These are phyloP conservation scores for Dipodomys ordii DNA, from an alignment of 2,113 vertebrate species.

Conservation along the genomic window DNA sequence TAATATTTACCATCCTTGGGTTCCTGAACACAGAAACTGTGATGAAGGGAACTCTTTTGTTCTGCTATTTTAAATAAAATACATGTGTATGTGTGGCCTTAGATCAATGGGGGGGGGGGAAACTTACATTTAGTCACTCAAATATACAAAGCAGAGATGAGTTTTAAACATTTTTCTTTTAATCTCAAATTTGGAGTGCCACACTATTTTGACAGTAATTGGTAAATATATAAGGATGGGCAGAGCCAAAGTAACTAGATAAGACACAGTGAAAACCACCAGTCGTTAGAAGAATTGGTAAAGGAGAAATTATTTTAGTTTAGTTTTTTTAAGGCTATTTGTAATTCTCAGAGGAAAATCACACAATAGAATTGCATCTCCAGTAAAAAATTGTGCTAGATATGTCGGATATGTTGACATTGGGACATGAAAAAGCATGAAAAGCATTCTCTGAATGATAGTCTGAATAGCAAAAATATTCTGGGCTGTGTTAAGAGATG, in stretches of 20 bases:
- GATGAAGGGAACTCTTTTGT: neutral
- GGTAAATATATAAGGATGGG: neutral
- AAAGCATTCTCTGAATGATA: too few relatives aligned
- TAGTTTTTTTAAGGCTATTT: neutral
- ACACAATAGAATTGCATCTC: neutral
- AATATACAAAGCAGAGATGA: neutral
- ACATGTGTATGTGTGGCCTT: too few relatives aligned
- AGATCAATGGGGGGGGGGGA: too few relatives aligned
- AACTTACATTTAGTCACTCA: neutral
- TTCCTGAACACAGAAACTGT: conserved; percentile 27
- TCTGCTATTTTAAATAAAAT: neutral
- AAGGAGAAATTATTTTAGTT: neutral
- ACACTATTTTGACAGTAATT: neutral
- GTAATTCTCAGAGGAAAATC: neutral
- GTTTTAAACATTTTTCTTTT: neutral
- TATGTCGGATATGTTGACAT: neutral
- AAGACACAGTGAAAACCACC: neutral
- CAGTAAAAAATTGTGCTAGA: conserved; percentile 4
- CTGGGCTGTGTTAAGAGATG: too few relatives aligned
- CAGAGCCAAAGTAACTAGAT: neutral
- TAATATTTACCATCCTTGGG: conserved; percentile 17
- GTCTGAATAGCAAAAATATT: neutral
- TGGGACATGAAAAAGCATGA: neutral
- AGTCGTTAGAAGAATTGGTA: neutral
- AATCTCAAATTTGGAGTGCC: neutral